Evolutionary conservation across 1,140 invertebrate species (phyloP), one percentile per base, ranked within the genome.

Genomic region (Vanessa atalanta): DNA sequence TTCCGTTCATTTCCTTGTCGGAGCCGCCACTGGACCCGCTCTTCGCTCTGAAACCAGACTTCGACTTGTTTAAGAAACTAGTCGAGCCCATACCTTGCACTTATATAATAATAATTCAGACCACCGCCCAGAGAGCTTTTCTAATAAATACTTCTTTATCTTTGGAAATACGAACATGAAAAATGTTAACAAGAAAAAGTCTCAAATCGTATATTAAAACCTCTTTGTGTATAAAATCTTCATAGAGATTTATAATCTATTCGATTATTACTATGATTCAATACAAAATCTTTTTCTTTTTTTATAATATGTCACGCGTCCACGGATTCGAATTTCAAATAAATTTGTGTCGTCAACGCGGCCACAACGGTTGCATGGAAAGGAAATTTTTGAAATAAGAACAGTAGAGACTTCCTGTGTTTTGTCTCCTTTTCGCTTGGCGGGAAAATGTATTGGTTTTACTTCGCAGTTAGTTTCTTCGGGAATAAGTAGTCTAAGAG

Each of bases 1-100:
- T 92, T 26, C 84, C 89, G 69, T 86, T 90, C 83, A 91, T 88
- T 50, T 92, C 90, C 64, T 88, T 91, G 37, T 92, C 90, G 9
- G 89, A 91, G 0, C 90, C 89, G 1, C 70, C 85, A 76, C 88
- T 91, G 43, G 88, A 90, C 26, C 87, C 89, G 74, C 88, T 91
- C 75, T 90, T 92, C 14, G 77, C 80, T 75, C 83, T 84, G 64
- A 87, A 89, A 20, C 82, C 82, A 26, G 83, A 78, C 76, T 88
- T 92, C 0, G 87, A 76, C 69, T 92, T 91, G 12, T 81, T 86
- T 72, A 88, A 72, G 68, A 88, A 92, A 86, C 82, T 92, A 47
- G 88, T 92, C 64, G 90, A 92, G 60, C 90, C 90, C 90, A 92
- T 92, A 26, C 75, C 84, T 84, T 78, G 47, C 67, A 77, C 67